Base-by-base conservation (phyloP, 2,797 vertebrate species). In the Mionectes olivaceus region DNA sequence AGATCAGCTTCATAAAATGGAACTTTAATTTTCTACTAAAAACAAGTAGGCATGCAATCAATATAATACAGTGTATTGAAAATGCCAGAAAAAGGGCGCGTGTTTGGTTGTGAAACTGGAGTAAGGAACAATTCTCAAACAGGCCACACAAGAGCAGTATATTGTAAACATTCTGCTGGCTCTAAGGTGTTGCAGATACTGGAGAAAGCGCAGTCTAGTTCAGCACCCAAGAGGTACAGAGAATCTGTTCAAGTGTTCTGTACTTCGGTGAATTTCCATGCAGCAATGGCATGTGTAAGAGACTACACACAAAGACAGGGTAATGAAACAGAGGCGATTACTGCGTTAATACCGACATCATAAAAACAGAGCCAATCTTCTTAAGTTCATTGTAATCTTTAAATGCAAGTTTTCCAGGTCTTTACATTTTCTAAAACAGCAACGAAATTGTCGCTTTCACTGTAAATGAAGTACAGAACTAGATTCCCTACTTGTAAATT, bases 21-120 rank as follows among this genome's bases (percentile, higher is more conserved):
- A 95, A 46, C 70, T 94, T 96, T 92, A 91, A 91, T 94, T 92
- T 92, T 95, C 88, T 94, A 57, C 46, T 85, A 47, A 90, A 96
- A 95, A 82, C 77, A 89, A 89, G 44, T 21, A 80, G 63, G 87
- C 94, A 95, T 94, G 90, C 90, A 89, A 57, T 67, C 68, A 83
- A 50, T 90, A 93, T 74, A 76, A 90, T 83, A 95, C 75, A 95
- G 81, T 11, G 47, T 65, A 83, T 61, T 80, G 55, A 63, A 94
- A 93, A 80, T 16, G 22, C 23, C 87, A 92, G 76, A 83, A 95
- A 92, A 87, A 89, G 46, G 65, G 59, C 11, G 35, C 46, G 33
- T 37, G 80, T 68, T 70, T 55, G 64, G 44, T 83, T 70, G 64
- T 71, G 94, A 79, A 84, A 94, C 41, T 75, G 50, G 59, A 95